Percentiles rank a stretch among this genome's conserved stretches.
Conservation (phyloP, 30 jellyfish, hydroid and myxozoan genomes). For the Mastigias papua region DNA sequence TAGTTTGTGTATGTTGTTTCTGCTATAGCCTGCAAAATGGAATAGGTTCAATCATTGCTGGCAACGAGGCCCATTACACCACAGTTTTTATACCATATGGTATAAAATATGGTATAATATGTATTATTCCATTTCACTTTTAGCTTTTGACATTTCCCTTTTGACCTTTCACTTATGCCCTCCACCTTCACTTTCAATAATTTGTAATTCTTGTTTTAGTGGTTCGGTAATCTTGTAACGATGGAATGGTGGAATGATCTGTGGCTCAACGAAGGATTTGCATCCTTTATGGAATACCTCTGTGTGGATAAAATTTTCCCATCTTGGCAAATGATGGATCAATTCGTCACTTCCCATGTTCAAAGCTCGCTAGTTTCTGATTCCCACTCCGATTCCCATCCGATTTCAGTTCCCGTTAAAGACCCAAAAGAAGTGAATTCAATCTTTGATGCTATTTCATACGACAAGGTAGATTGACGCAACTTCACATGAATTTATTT, state of each 20-base stretch:
- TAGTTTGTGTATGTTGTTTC: too few relatives aligned
- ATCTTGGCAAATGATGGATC: slow-evolving; percentile 94
- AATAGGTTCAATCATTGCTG: too few relatives aligned
- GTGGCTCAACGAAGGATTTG: slow-evolving; percentile 90
- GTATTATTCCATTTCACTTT: background rate
- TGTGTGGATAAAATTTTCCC: slow-evolving; percentile 72
- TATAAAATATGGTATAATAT: too few relatives aligned
- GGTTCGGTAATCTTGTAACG: slow-evolving; percentile 92
- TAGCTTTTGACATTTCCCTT: background rate
- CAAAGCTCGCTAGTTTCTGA: slow-evolving; percentile 79
- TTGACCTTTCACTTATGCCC: background rate
- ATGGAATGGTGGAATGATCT: slow-evolving; percentile 97
- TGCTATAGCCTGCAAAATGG: too few relatives aligned
- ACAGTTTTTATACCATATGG: too few relatives aligned
- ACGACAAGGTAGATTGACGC: slow-evolving; percentile 95
- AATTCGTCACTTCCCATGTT: slow-evolving; percentile 63
- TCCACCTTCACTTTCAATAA: background rate
- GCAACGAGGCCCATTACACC: too few relatives aligned
- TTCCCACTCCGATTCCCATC: slow-evolving; percentile 88
- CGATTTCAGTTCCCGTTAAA: slow-evolving; percentile 86
- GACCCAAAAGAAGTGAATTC: slow-evolving; percentile 87
- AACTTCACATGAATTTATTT: too few relatives aligned
- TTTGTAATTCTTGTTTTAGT: slow-evolving; percentile 43
- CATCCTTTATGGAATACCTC: slow-evolving; percentile 80
- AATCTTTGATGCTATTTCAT: slow-evolving; percentile 86